Conservation (phyloP, 2,888 invertebrate genomes). For the Bimastos eiseni region DNA sequence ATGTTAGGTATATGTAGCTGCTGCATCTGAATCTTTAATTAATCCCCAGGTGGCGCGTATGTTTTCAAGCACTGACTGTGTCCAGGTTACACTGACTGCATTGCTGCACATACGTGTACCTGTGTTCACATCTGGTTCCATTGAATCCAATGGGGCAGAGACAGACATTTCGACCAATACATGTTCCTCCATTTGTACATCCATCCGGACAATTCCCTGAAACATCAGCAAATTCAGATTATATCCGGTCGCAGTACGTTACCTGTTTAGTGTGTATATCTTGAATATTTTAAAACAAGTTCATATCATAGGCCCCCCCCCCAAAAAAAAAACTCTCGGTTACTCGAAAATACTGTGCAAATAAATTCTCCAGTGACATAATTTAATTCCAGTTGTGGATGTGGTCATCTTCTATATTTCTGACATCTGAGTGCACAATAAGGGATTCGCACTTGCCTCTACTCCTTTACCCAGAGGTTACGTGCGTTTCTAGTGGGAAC, state of each 20-base stretch:
- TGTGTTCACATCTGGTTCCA: slow-evolving; percentile 27
- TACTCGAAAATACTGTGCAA: too few relatives aligned
- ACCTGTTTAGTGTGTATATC: not conserved
- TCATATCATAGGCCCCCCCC: too few relatives aligned
- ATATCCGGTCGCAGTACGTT: not conserved
- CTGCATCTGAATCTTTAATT: too few relatives aligned
- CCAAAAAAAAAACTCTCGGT: too few relatives aligned
- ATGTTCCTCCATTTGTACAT: slow-evolving; percentile 30
- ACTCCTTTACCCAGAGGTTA: not conserved
- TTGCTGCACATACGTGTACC: not conserved
- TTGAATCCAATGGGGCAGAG: slow-evolving; percentile 28
- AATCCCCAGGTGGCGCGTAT: too few relatives aligned
- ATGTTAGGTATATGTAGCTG: too few relatives aligned
- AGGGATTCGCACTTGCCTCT: not conserved
- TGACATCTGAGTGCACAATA: not conserved
- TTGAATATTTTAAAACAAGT: too few relatives aligned
- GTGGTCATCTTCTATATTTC: not conserved
- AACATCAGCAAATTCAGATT: not conserved
- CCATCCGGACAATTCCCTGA: slow-evolving; percentile 24
- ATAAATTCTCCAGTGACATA: not conserved
- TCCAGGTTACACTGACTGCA: too few relatives aligned
- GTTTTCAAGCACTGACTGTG: too few relatives aligned
- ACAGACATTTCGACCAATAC: slow-evolving; percentile 28
- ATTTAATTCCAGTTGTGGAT: not conserved
- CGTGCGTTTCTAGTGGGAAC: not conserved